A percentile compares a stretch with the other conserved stretches of the same genome.
Conservation (phyloP, 2,888 invertebrate genomes). For the Meteorus cinctellus region DNA sequence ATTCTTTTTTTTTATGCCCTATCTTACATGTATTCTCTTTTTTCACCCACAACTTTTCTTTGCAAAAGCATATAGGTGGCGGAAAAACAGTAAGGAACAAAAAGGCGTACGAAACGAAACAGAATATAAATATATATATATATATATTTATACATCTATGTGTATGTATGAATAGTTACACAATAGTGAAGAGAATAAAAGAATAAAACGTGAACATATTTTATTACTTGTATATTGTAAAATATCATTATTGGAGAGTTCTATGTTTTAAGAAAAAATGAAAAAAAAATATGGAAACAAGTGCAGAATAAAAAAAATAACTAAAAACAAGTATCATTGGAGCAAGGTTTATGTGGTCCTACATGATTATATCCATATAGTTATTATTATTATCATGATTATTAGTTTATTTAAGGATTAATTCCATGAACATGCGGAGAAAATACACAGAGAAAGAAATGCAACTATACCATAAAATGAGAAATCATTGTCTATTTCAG, state of each 20-base stretch:
- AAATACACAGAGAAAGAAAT: constrained; percentile 50
- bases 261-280: constrained; percentile 40
- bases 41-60: constrained; percentile 47
- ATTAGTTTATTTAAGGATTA: constrained; percentile 37
- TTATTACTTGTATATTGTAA: constrained; percentile 70
- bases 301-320: constrained; percentile 60
- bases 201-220: constrained; percentile 49
- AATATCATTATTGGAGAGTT: constrained; percentile 53
- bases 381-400: constrained; percentile 55
- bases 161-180: neutral
- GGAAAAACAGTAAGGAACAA: constrained; percentile 60
- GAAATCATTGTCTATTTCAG: constrained; percentile 66
- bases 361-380: constrained; percentile 61
- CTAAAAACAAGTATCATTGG: constrained; percentile 65
- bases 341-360: constrained; percentile 74
- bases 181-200: constrained; percentile 1
- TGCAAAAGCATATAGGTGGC: constrained; percentile 65
- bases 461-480: constrained; percentile 39
- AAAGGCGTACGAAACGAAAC: constrained; percentile 62
- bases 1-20: constrained; percentile 55
- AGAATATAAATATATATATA: constrained; percentile 57
- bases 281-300: constrained; percentile 43
- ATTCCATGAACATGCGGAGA: constrained; percentile 41
- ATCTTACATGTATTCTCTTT: constrained; percentile 39
- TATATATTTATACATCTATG: constrained; percentile 9